Conservation (phyloP, 2,113 vertebrate species). For the Notechis scutatus region DNA sequence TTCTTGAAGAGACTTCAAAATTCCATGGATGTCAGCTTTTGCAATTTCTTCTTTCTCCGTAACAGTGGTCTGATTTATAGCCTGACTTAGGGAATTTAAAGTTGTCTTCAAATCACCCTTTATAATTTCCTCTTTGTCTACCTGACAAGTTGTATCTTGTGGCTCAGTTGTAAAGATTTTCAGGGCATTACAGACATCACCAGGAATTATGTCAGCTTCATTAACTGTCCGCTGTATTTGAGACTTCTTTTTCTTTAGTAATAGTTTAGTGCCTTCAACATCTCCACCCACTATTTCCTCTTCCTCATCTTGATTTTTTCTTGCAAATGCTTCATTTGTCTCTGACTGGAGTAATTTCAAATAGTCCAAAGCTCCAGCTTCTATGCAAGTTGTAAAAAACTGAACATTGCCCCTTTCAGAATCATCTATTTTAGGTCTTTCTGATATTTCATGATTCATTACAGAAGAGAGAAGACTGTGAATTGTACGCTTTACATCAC, state of each 20-base stretch:
- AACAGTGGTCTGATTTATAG: slow-evolving; percentile 73
- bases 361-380: slow-evolving; percentile 86
- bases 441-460: slow-evolving; percentile 63
- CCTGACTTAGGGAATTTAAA: slow-evolving; percentile 78
- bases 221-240: slow-evolving; percentile 78
- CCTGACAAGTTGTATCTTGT: slow-evolving; percentile 54
- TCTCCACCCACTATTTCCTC: slow-evolving; percentile 81
- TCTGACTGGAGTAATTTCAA: slow-evolving; percentile 78
- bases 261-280: slow-evolving; percentile 78
- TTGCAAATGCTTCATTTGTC: slow-evolving; percentile 64
- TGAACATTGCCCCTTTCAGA: slow-evolving; percentile 85
- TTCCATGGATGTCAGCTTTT: slow-evolving; percentile 76
- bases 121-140: slow-evolving; percentile 78
- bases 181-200: slow-evolving; percentile 79
- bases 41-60: slow-evolving; percentile 80
- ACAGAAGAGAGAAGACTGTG: slow-evolving; percentile 74
- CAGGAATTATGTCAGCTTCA: slow-evolving; percentile 82
- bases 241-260: slow-evolving; percentile 69
- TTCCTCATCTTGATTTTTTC: slow-evolving; percentile 60
- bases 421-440: slow-evolving; percentile 76
- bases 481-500: slow-evolving; percentile 79
- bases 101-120: slow-evolving; percentile 81
- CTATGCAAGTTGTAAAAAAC: slow-evolving; percentile 91
- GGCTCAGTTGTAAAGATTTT: slow-evolving; percentile 83
- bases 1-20: slow-evolving; percentile 76